A percentile compares a stretch with the other conserved stretches of the same genome.
These are phyloP conservation scores for Dermatemys mawii DNA, from an alignment of 2,113 vertebrate species.

Conservation along the genomic window DNA sequence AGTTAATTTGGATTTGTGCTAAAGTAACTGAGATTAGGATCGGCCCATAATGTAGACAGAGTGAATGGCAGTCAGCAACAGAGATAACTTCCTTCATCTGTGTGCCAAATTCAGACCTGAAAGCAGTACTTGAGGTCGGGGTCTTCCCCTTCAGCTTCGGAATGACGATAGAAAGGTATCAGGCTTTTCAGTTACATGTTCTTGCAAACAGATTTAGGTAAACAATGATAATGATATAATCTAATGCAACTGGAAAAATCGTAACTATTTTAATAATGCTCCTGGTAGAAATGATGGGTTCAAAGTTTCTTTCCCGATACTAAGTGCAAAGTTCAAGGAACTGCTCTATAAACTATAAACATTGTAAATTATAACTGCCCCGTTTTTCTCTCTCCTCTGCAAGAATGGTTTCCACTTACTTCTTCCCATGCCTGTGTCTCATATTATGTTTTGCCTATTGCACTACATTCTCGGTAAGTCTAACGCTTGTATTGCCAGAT, in stretches of 20 bases:
- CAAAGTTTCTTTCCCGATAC: not conserved
- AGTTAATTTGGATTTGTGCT: not conserved
- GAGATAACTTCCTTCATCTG: not conserved
- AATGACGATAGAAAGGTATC: not conserved
- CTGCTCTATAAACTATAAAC: conserved; percentile 45
- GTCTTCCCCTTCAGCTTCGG: not conserved
- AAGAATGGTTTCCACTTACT: conserved; percentile 38
- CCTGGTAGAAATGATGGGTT: not conserved
- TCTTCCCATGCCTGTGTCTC: not conserved
- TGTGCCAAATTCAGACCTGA: not conserved
- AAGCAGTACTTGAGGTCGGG: not conserved
- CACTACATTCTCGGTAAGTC: conserved; percentile 56
- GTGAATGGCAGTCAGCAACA: not conserved
- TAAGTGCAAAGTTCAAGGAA: not conserved
- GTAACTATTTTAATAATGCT: not conserved
- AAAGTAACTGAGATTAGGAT: not conserved
- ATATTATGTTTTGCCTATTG: not conserved
- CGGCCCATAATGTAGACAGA: not conserved
- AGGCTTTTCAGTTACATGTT: not conserved
- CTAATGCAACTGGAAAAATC: not conserved
- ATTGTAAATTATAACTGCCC: not conserved
- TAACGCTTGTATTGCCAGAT: not conserved
- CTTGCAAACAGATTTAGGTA: conserved; percentile 12
- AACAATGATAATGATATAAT: not conserved
- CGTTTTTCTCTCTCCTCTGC: not conserved